Evolutionary conservation across 2,888 invertebrate species (phyloP), one percentile per base, ranked within the genome.

Genomic region (Incurvaria masculella): DNA sequence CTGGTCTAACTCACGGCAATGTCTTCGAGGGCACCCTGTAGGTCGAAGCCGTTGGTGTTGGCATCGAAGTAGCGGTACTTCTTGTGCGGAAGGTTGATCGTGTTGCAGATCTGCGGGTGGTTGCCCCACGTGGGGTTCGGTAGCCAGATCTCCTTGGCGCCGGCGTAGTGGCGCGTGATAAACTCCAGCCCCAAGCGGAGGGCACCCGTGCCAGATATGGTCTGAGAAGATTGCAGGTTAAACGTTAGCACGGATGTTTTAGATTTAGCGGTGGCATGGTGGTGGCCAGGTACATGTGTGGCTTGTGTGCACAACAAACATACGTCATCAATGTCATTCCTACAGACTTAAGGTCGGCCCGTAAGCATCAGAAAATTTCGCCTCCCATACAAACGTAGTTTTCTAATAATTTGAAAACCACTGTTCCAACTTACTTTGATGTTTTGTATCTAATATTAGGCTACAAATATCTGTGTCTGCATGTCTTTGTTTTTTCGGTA

Each of bases 71-170:
- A 99, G 53, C 89, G 85, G 76, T 99, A 99, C 48, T 86, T 82
- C 66, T 97, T 93, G 44, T 95, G 88, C 14, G 87, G 81, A 48
- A 99, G 68, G 2, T 91, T 91, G 45, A 93, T 80, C 62, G 90
- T 89, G 78, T 91, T 95, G 74, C 97, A 96, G 62, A 99, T 85
- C 47, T 97, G 96, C 1, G 86, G 88, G 68, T 99, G 99, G 72
- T 99, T 99, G 46, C 98, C 98, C 99, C 99, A 99, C 0, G 98
- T 89, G 4, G 99, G 99, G 2, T 83, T 79, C 4, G 99, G 97
- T 56, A 98, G 61, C 78, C 94, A 97, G 44, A 94, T 74, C 52
- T 87, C 88, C 72, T 95, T 95, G 57, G 79, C 81, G 27, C 89
- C 87, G 6, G 83, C 83, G 71, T 89, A 91, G 72, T 89, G 94